These are phyloP conservation scores for Crotalus viridis DNA, from an alignment of 2,113 vertebrate species.

Conservation along the genomic window DNA sequence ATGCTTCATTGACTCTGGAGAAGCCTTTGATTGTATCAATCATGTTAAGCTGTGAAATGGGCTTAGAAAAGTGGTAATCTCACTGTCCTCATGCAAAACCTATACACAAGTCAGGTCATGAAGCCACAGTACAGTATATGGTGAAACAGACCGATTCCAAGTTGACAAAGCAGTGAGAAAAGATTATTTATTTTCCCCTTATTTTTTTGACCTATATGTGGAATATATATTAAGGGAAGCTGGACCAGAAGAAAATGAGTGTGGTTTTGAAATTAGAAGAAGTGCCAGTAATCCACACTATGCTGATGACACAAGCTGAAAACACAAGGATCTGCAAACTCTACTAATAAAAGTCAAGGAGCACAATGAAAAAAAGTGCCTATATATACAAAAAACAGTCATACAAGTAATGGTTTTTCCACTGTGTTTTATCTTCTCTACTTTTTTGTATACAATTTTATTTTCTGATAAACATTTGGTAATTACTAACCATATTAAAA, in stretches of 20 bases:
- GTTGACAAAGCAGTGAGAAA: background rate
- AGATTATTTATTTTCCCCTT: background rate
- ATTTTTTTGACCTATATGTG: background rate
- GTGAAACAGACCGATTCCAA: background rate
- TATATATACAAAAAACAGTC: background rate
- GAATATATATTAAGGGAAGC: background rate
- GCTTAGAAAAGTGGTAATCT: background rate
- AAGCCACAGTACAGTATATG: background rate
- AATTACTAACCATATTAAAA: background rate
- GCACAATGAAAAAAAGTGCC: background rate
- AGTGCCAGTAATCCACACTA: background rate
- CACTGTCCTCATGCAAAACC: background rate
- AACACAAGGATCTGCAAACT: background rate
- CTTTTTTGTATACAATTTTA: background rate
- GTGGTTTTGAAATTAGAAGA: background rate
- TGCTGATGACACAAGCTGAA: background rate
- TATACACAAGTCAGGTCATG: background rate
- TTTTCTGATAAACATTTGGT: background rate
- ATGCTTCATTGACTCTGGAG: background rate
- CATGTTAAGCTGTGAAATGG: background rate
- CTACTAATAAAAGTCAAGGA: background rate
- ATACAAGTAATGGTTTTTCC: background rate
- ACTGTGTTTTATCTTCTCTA: background rate
- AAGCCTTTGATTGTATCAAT: background rate
- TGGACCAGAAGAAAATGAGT: background rate